Base-by-base conservation (phyloP, 2,888 invertebrate genomes). In the Plebejus melissa region DNA sequence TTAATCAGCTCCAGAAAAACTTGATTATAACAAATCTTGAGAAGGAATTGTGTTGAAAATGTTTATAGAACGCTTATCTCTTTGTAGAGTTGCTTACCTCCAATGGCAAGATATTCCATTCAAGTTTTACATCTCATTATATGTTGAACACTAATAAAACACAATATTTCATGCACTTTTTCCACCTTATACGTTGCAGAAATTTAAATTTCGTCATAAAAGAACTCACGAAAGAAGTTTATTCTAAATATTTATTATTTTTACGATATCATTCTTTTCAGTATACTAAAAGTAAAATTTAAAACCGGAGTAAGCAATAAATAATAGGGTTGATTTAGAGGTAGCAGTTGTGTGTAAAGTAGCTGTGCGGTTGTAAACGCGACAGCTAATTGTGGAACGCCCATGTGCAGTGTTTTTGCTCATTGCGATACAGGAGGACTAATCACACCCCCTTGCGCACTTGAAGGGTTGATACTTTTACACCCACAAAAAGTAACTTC, bases 321-420 rank as follows among this genome's bases (percentile, higher is more conserved):
- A 72, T 72, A 72, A 41, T 36, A 41, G 28, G 70, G 65, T 70
- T 75, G 38, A 69, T 58, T 70, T 57, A 72, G n/a, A 2, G 57
- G 36, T 28, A 57, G 41, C 58, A 75, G 69, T 69, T 36, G 75
- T 13, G 54, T 7, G 36, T 74, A 32, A 74, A 71, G 57, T 36
- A 75, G 74, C 71, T 72, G 65, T 65, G 57, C 75, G 89, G 90
- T 90, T 91, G 90, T 91, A 90, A 89, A 89, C 89, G 86, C 90
- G 93, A 90, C 92, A 92, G 92, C 92, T 93, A 93, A 93, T 93
- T 92, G 93, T 90, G 88, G 88, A 85, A 91, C 93, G 90, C 91
- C 91, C 93, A 90, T 90, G 87, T 89, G 91, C 86, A 80, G 84
- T 85, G 89, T 93, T 93, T 93, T 93, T 93, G 90, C 90, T 83